These are phyloP conservation scores for Trachemys scripta DNA, from an alignment of 2,113 vertebrate genomes.

Conservation along the genomic window DNA sequence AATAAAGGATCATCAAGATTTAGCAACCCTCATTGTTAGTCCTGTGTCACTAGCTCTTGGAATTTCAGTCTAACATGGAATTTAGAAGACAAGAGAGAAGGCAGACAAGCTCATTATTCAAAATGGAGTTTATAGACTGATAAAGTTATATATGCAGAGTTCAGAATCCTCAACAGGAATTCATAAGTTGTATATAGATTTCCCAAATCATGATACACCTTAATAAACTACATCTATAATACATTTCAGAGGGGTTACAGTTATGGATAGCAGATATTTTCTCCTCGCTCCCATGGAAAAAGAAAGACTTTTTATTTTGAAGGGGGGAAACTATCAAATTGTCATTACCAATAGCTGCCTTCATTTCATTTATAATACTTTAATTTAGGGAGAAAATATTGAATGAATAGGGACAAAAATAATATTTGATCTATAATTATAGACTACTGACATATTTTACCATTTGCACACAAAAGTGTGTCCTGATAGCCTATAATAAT, in stretches of 20 bases:
- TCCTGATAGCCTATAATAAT: rapidly evolving
- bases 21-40: not conserved
- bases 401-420: not conserved
- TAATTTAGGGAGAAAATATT: not conserved
- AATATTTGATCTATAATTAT: rapidly evolving
- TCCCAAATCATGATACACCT: not conserved
- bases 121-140: too few species aligned
- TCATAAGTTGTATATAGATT: not conserved
- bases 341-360: not conserved
- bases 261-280: not conserved
- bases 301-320: not conserved
- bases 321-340: not conserved
- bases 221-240: not conserved
- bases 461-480: rapidly evolving
- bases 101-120: not conserved
- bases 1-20: not conserved
- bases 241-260: not conserved
- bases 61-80: not conserved
- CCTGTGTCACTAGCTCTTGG: not conserved
- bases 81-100: not conserved
- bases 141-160: too few species aligned
- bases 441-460: not conserved
- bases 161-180: too few species aligned
- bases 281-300: not conserved
- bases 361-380: not conserved